phyloP scores from a whole-genome alignment of 2,113 vertebrate species.

The Pavo muticus region DNA sequence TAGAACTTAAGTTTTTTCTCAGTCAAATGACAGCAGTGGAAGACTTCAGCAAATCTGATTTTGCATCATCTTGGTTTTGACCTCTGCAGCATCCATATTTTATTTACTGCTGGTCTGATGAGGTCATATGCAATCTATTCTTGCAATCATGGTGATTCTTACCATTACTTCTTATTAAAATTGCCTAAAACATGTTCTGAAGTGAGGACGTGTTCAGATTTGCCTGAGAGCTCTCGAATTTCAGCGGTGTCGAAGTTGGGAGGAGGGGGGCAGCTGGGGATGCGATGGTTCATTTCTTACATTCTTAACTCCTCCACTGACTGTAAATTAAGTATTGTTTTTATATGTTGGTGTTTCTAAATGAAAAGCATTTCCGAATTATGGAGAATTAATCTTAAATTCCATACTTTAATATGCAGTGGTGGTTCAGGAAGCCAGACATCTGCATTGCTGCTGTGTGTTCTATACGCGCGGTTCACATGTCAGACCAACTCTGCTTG shows the following conservation, averaged over 20 bases:
- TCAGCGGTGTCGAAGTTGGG: background rate
- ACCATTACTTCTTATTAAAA: background rate
- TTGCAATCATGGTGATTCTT: background rate
- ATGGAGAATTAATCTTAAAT: background rate
- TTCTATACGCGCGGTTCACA: background rate
- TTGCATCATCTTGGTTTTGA: background rate
- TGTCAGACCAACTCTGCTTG: background rate
- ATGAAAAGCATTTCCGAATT: background rate
- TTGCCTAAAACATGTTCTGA: background rate
- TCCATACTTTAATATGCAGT: background rate
- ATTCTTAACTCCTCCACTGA: background rate
- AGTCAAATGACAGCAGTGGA: background rate
- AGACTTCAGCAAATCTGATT: background rate
- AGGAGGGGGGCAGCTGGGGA: background rate
- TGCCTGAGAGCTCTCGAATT: background rate
- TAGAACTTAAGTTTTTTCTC: background rate
- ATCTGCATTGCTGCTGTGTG: background rate
- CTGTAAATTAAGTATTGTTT: conserved; percentile 21
- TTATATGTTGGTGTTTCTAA: background rate
- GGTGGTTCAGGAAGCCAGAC: background rate
- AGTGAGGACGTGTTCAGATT: background rate
- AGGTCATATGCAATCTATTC: background rate
- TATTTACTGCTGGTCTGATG: background rate
- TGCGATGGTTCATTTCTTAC: background rate
- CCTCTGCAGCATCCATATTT: background rate